Evolutionary conservation across 1,140 invertebrate species (phyloP), one percentile per base, ranked within the genome.

Genomic region (Zaprionus kolodkinae): DNA sequence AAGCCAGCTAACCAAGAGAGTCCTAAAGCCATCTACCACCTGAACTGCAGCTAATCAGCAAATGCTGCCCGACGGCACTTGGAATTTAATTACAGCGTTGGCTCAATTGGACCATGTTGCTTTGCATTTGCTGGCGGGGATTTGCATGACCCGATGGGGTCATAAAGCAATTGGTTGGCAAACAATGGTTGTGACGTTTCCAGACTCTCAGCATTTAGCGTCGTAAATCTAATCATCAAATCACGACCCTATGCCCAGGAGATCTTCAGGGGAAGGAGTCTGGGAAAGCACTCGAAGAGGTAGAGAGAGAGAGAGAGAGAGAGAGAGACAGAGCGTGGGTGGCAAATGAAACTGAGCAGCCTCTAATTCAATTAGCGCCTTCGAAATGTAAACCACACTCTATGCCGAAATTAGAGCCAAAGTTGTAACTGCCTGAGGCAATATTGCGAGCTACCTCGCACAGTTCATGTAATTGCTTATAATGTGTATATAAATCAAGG

Each of bases 291-390:
- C n/a, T n/a, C n/a, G n/a, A n/a, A n/a, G 50, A 1, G 3, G 6
- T 1, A 30, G 12, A 7, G 13, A 54, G 25, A 52, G 15, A 50
- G 48, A 12, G 48, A 25, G 12, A 25, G 45, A 17, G 9, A 40
- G 11, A 6, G 30, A 3, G 10, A 15, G 11, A 5, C 17, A 9
- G 10, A 5, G 3, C 4, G 45, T 25, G 27, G 63, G 25, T 12
- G 36, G 59, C 13, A 13, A 27, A 38, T 12, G 36, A 45, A 48
- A 40, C 64, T 25, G 59, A 56, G 60, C 70, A 67, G 63, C 66
- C 63, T 66, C 83, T 87, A 78, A 87, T 87, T 87, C 66, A 87
- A 87, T 87, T 87, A 87, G 79, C 79, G 83, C 76, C 72, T 56
- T 38, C 40, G 64, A 84, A 75, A 82, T 86, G 72, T 77, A 79